Conservation (phyloP, 2,113 vertebrate genomes). For the Circaetus gallicus region DNA sequence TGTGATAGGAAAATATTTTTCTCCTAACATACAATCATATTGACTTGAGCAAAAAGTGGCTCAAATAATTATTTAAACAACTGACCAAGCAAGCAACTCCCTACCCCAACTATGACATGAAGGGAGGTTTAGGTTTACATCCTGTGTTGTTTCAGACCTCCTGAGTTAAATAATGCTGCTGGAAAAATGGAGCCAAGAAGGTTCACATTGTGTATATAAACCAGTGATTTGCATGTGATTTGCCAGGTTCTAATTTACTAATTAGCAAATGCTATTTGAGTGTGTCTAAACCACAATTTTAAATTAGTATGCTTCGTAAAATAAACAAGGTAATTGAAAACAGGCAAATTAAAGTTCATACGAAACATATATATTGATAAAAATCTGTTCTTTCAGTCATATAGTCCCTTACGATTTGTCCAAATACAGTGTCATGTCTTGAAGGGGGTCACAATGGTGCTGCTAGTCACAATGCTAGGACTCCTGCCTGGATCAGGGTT, state of each 20-base stretch:
- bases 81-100: neutral
- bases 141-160: neutral
- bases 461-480: neutral
- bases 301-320: neutral
- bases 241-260: conserved; percentile 39
- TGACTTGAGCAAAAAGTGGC: neutral
- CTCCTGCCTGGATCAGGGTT: neutral
- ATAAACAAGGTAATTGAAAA: conserved; percentile 29
- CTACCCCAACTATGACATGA: neutral
- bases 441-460: neutral
- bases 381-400: neutral
- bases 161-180: neutral
- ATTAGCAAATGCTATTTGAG: conserved; percentile 27
- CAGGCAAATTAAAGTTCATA: neutral
- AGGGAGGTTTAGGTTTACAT: neutral
- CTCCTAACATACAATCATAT: neutral
- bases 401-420: neutral
- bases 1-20: neutral
- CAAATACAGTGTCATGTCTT: neutral
- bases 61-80: neutral
- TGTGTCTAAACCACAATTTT: conserved; percentile 8
- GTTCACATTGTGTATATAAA: neutral
- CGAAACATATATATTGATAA: neutral
- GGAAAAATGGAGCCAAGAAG: neutral
- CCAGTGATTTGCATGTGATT: neutral